These are phyloP conservation scores for Heliconius nattereri DNA, from an alignment of 1,140 invertebrate genomes.

Conservation along the genomic window DNA sequence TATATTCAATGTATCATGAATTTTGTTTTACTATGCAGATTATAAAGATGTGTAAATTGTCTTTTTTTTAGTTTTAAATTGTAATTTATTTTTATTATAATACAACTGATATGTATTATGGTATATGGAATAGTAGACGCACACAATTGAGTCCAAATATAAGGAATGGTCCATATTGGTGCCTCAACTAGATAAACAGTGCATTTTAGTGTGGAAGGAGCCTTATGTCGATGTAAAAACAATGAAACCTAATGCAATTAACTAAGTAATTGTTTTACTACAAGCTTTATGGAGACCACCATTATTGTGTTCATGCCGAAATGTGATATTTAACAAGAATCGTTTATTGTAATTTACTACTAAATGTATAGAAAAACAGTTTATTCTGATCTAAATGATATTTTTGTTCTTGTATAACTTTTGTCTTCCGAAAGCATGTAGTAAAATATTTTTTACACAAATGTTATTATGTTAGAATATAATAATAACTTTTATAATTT, in stretches of 20 bases:
- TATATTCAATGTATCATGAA: neutral
- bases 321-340: constrained; percentile 26
- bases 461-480: constrained; percentile 13
- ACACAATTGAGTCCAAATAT: constrained; percentile 31
- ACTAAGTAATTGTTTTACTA: constrained; percentile 28
- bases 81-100: neutral
- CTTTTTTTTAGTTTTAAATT: neutral
- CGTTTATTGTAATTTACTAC: constrained; percentile 17
- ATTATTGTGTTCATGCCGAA: constrained; percentile 26
- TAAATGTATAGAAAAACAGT: neutral
- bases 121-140: constrained; percentile 19
- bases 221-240: constrained; percentile 14
- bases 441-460: constrained; percentile 3
- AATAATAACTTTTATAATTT: constrained; percentile 37
- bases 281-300: constrained; percentile 25
- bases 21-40: neutral
- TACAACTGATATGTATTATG: neutral
- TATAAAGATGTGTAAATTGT: neutral
- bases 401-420: constrained; percentile 5
- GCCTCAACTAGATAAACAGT: constrained; percentile 36
- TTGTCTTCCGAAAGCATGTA: constrained; percentile 9
- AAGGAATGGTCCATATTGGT: constrained; percentile 40
- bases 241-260: constrained; percentile 17
- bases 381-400: constrained; percentile 10
- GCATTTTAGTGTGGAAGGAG: constrained; percentile 24